A percentile compares a stretch with the other conserved stretches of the same genome.
phyloP scores from a whole-genome alignment of 2,113 vertebrate species.

The Caretta caretta region DNA sequence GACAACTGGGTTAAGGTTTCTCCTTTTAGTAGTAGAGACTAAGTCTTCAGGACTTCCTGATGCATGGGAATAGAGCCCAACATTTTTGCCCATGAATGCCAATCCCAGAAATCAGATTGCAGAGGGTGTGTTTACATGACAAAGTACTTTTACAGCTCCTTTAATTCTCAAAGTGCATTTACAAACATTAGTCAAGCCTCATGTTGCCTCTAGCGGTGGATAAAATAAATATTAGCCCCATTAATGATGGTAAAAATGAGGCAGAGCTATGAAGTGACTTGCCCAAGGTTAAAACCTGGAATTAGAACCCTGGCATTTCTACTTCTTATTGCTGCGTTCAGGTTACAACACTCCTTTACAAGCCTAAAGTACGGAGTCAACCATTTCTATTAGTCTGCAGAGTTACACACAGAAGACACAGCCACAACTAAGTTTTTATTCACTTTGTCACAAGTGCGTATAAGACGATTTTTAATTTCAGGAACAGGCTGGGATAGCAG shows the following conservation, averaged over 20 bases:
- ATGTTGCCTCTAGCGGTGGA: neutral
- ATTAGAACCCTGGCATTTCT: neutral
- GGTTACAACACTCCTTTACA: neutral
- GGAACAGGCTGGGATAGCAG: neutral
- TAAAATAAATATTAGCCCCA: neutral
- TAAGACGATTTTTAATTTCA: neutral
- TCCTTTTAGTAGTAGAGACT: constrained; percentile 16
- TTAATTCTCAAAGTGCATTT: constrained; percentile 15
- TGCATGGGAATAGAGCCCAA: neutral
- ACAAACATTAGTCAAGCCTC: constrained; percentile 1
- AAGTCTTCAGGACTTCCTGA: constrained; percentile 32
- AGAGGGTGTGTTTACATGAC: neutral
- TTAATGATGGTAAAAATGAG: neutral
- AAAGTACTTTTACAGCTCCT: constrained; percentile 6
- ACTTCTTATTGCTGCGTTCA: neutral
- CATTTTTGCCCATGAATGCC: constrained; percentile 1
- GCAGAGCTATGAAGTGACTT: neutral
- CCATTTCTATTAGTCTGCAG: neutral
- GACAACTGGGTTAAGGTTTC: constrained; percentile 12
- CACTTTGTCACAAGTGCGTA: neutral
- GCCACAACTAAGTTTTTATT: neutral
- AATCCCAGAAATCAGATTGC: constrained; percentile 30
- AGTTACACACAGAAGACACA: neutral
- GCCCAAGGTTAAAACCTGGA: neutral
- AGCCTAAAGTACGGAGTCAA: neutral